Percentiles rank a stretch among this genome's conserved stretches.
These are phyloP conservation scores for Doryteuthis pealeii DNA, from an alignment of 1,140 invertebrate genomes.

Conservation along the genomic window DNA sequence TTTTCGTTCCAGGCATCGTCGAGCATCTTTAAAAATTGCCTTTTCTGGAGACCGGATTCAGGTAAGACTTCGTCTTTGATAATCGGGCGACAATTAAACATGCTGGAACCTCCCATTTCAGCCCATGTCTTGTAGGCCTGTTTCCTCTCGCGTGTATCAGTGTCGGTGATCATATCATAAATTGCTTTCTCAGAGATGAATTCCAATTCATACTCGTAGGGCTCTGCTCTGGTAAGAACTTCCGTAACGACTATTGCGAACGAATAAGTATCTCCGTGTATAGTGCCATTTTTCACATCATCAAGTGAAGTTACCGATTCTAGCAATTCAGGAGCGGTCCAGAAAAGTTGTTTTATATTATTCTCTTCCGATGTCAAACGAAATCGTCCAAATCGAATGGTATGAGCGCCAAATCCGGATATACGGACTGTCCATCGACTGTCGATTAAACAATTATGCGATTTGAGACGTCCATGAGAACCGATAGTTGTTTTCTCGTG, in stretches of 20 bases:
- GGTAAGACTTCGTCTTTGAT: no score
- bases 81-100: no score
- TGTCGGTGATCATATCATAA: slow-evolving; percentile 25
- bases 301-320: slow-evolving; percentile 57
- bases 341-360: no score
- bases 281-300: slow-evolving; percentile 66
- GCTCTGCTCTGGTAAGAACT: slow-evolving; percentile 29
- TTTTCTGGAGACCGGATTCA: no score
- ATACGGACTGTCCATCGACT: slow-evolving; percentile 81
- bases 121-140: no score
- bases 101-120: no score
- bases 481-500: slow-evolving; percentile 78
- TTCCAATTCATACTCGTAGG: slow-evolving; percentile 25
- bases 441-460: slow-evolving; percentile 88
- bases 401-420: background rate
- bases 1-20: slow-evolving; percentile 17
- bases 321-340: slow-evolving; percentile 90
- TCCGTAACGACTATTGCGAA: slow-evolving; percentile 34
- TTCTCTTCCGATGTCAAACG: no score
- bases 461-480: slow-evolving; percentile 92
- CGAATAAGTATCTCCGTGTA: slow-evolving; percentile 90
- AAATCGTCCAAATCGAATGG: no score
- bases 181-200: slow-evolving; percentile 24
- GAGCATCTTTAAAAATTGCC: slow-evolving; percentile 18
- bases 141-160: slow-evolving; percentile 24